Base-by-base conservation (phyloP, 2,888 invertebrate species). In the Eupithecia insigniata region DNA sequence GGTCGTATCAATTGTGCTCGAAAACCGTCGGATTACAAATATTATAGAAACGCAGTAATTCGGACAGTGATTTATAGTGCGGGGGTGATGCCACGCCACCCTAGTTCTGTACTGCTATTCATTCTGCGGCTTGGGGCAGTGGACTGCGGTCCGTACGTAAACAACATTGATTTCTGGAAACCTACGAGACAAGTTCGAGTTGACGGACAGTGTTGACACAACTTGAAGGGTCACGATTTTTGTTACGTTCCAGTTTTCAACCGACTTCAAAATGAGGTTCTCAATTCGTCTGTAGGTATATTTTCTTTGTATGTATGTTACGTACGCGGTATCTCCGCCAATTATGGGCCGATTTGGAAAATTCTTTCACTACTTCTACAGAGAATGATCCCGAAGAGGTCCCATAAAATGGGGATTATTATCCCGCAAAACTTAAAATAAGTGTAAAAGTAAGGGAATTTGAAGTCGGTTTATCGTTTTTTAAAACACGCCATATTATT, bases 41-140 rank as follows among this genome's bases (percentile, higher is more conserved):
- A 89, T 92, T 91, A 90, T 90, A 92, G 91, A 91, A 92, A 90
- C 90, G 89, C 87, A 86, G 92, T 92, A 92, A 93, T 92, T 92
- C 88, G 91, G 93, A 93, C 93, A 93, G 91, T 93, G 93, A 93
- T 94, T 94, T 94, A 94, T 94, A 92, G 87, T 90, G 87, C 87
- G 91, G 92, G 93, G 93, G 92, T 88, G 90, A 71, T 79, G 85
- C 92, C 92, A 92, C 92, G 85, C 92, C 92, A 92, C 93, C 93
- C 93, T 90, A 84, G 76, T 61, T 34, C 16, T 10, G 26, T 36
- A 69, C 74, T 71, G 36, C 60, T 69, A 67, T 65, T 26, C 60
- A 71, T 60, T 70, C 74, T 74, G 71, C 34, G 64, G 26, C 71
- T 12, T 71, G 71, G 74, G 74, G 74, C 71, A 71, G 61, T 71